Conservation (phyloP, 2,888 invertebrate species). For the Maniola hyperantus region DNA sequence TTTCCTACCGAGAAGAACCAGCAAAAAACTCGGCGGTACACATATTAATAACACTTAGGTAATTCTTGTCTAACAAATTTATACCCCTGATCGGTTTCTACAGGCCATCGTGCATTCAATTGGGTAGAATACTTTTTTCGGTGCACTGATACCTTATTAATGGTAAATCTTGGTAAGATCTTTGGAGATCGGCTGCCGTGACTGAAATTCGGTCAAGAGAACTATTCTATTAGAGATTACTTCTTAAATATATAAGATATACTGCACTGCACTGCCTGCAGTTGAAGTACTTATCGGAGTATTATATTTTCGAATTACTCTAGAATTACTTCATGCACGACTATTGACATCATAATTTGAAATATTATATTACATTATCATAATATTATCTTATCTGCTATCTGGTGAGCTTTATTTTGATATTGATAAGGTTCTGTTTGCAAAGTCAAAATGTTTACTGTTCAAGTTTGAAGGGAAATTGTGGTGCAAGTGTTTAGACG, state of each 20-base stretch:
- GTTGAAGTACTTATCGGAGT: constrained; percentile 1
- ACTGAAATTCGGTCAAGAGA: too few relatives aligned
- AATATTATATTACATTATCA: constrained; percentile 50
- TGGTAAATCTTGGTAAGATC: too few relatives aligned
- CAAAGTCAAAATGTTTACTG: constrained; percentile 26
- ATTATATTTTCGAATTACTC: constrained; percentile 26
- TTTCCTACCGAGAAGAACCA: too few relatives aligned
- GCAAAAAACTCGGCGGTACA: too few relatives aligned
- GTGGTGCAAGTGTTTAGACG: constrained; percentile 46
- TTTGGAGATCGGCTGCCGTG: too few relatives aligned
- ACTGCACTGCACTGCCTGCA: not conserved
- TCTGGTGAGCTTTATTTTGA: constrained; percentile 40
- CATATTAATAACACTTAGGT: too few relatives aligned
- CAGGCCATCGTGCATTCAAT: too few relatives aligned
- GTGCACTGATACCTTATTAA: too few relatives aligned
- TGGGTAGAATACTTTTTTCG: too few relatives aligned
- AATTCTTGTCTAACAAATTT: too few relatives aligned
- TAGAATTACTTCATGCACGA: constrained; percentile 32
- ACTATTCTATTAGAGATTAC: not conserved
- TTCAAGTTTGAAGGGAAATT: constrained; percentile 37
- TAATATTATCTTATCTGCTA: constrained; percentile 33
- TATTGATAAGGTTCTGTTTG: constrained; percentile 43
- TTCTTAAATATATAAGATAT: not conserved
- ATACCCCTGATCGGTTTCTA: too few relatives aligned
- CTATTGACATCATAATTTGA: constrained; percentile 65